Evolutionary conservation across 2,797 vertebrate species (phyloP), one percentile per base, ranked within the genome.

Genomic region (Oryzias sinensis): DNA sequence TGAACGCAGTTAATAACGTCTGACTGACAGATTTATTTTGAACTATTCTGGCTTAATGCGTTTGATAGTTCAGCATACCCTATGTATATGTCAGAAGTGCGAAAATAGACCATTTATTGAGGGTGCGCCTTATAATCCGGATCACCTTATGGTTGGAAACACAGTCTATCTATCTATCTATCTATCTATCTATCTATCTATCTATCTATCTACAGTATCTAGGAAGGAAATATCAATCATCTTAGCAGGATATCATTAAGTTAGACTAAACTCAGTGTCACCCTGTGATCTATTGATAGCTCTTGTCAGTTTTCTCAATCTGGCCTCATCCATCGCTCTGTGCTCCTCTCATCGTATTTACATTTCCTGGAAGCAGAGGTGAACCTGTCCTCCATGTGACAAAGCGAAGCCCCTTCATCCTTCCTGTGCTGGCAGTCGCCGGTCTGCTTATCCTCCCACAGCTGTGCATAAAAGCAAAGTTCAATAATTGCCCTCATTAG

Each of bases 401-500:
- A 80, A 65, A 66, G 46, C 2, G n/a, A 48, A 47, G 42, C 53
- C 29, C 53, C 69, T 63, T 76, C 72, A 74, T 77, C 71, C 61
- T 71, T 81, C 75, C 64, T 24, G 37, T 25, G 62, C 53, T 78
- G 8, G 7, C 53, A 22, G 1, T 42, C 15, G 25, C 72, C 20
- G 1, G 43, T 45, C 53, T 63, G 37, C 7, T 51, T 52, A 15
- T 33, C 68, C 59, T 50, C 41, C 53, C 50, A 57, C 62, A 68
- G 70, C 67, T 41, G 60, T 47, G 45, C 33, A 37, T 37, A 13
- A 37, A 37, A 37, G 81, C 76, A 81, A 18, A 62, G 76, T 79
- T 82, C 81, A 74, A 81, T 87, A 88, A 89, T 90, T 71, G 75
- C n/a, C 58, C 82, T 88, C 83, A 85, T 89, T 88, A 87, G 71